Evolutionary conservation across 2,888 invertebrate species (phyloP).

Genomic region (Ceratothoa steindachneri): DNA sequence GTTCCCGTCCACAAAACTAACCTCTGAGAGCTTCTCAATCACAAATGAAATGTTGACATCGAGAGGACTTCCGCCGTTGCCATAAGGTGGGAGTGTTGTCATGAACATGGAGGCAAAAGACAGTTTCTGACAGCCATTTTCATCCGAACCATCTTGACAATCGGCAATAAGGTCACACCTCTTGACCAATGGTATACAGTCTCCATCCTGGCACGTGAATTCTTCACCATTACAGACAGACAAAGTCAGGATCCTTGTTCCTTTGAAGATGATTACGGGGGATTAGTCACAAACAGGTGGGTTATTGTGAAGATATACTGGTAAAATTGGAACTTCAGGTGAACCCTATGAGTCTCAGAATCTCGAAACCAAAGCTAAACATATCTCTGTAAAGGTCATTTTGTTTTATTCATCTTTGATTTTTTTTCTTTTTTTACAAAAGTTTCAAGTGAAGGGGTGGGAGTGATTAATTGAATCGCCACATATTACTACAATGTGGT

Average conservation of each 20-base stretch:
- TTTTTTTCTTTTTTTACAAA: too few relatives aligned
- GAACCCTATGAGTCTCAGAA: too few relatives aligned
- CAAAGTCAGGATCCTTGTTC: conserved; percentile 1
- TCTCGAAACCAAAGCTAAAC: too few relatives aligned
- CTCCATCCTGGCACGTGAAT: conserved; percentile 15
- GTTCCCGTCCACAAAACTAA: too few relatives aligned
- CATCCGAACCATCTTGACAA: conserved; percentile 17
- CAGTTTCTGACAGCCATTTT: conserved; percentile 11
- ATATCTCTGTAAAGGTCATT: too few relatives aligned
- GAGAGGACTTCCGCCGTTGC: not conserved
- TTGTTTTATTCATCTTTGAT: too few relatives aligned
- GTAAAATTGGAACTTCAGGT: too few relatives aligned
- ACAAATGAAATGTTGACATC: conserved; percentile 9
- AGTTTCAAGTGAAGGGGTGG: too few relatives aligned
- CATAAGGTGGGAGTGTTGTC: conserved; percentile 1
- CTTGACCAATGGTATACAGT: not conserved
- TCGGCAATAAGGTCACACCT: conserved; percentile 14
- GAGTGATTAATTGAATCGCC: too few relatives aligned
- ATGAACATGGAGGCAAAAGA: not conserved
- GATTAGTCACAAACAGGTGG: too few relatives aligned
- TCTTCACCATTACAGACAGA: conserved; percentile 12
- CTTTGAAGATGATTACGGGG: not conserved
- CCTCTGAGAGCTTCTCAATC: conserved; percentile 20
- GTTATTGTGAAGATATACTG: too few relatives aligned
- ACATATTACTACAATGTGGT: too few relatives aligned